phyloP scores from a whole-genome alignment of 1,140 invertebrate species.

The Drosophila kurseongensis region DNA sequence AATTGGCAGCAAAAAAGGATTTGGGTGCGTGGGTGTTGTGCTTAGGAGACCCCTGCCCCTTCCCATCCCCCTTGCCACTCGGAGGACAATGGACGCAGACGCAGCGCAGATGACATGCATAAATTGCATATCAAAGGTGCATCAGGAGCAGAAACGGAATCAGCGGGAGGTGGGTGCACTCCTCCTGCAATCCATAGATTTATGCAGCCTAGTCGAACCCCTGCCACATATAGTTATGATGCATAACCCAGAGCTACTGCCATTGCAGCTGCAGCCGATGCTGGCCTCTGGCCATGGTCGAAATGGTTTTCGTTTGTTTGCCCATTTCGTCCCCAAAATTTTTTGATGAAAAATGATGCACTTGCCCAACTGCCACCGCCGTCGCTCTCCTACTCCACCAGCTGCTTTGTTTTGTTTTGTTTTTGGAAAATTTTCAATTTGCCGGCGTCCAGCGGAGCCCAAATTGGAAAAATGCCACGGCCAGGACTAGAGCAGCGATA shows the following conservation, averaged over 20 bases:
- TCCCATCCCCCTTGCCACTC: not conserved
- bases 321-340: conserved; percentile 28
- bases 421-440: conserved; percentile 81
- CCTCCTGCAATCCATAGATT: conserved; percentile 75
- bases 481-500: conserved; percentile 37
- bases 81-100: conserved; percentile 62
- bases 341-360: conserved; percentile 80
- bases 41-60: conserved; percentile 39
- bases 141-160: conserved; percentile 55
- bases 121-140: conserved; percentile 82
- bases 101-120: conserved; percentile 76
- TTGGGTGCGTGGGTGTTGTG: conserved; percentile 55
- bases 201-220: conserved; percentile 61
- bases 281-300: conserved; percentile 43
- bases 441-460: conserved; percentile 69
- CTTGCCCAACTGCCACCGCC: conserved; percentile 42
- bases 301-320: conserved; percentile 74
- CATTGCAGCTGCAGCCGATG: conserved; percentile 49
- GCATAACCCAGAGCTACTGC: conserved; percentile 72
- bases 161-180: conserved; percentile 9
- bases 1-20: conserved; percentile 74
- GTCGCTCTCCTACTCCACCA: conserved; percentile 5
- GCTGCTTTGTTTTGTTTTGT: conserved; percentile 71
- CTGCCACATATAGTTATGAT: conserved; percentile 70
- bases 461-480: conserved; percentile 78